Percentiles rank a stretch among this genome's conserved stretches.
phyloP scores from a whole-genome alignment of 2,797 vertebrate genomes.

The Paguma larvata region DNA sequence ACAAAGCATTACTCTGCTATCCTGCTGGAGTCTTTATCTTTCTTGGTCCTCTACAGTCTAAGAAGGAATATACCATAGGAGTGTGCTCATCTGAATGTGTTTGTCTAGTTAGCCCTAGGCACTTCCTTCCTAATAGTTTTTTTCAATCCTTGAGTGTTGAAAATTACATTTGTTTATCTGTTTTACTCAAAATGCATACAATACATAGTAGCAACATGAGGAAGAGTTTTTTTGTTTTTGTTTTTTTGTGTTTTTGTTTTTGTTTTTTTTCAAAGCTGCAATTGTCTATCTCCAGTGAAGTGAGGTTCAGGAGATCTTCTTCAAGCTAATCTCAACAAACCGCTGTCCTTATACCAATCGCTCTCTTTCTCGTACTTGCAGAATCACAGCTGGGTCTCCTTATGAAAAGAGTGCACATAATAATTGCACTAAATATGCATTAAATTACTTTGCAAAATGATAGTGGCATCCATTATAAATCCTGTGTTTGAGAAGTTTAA shows the following conservation, averaged over 20 bases:
- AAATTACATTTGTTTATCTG: conserved; percentile 63
- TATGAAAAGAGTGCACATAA: conserved; percentile 81
- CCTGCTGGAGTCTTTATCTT: neutral
- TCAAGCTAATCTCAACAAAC: conserved; percentile 61
- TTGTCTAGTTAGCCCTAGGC: conserved; percentile 48
- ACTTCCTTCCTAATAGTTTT: conserved; percentile 27
- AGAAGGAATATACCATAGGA: neutral
- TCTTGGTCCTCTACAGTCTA: neutral
- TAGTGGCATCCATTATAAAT: conserved; percentile 82
- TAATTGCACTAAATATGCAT: conserved; percentile 84
- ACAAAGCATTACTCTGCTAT: neutral
- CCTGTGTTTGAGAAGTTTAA: conserved; percentile 80
- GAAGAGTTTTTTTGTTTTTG: neutral
- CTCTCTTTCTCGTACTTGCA: conserved; percentile 75
- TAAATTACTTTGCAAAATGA: conserved; percentile 81
- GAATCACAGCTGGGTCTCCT: conserved; percentile 82
- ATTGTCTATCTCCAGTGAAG: conserved; percentile 41
- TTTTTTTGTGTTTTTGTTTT: neutral
- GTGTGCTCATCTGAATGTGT: neutral
- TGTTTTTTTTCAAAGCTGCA: conserved; percentile 32
- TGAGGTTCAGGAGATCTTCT: conserved; percentile 56
- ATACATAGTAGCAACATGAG: neutral
- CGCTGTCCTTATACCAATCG: conserved; percentile 69
- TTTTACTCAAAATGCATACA: conserved; percentile 20
- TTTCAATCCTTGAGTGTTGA: neutral